Evolutionary conservation across 2,797 vertebrate genomes (phyloP).

Genomic region (Lacerta agilis): DNA sequence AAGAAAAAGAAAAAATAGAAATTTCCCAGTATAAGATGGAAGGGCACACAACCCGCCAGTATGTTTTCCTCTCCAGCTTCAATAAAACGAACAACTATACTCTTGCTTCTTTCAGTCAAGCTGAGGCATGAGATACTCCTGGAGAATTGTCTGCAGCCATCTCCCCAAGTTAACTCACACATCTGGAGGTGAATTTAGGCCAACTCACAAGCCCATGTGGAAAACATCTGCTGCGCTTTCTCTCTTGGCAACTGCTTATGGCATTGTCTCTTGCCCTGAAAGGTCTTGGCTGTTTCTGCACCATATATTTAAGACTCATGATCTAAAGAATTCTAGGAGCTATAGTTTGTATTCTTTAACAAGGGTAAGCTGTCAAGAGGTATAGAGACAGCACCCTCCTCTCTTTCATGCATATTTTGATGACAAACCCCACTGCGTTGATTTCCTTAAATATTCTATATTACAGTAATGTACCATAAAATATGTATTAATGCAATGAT

Average conservation of each 20-base stretch:
- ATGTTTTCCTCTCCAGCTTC: background rate
- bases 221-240: background rate
- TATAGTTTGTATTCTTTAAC: no score
- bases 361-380: background rate
- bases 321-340: no score
- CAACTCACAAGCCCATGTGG: background rate
- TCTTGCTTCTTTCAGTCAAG: background rate
- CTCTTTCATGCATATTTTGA: background rate
- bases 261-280: background rate
- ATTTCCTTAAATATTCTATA: background rate
- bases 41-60: background rate
- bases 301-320: no score
- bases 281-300: background rate
- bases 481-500: constrained; percentile 48
- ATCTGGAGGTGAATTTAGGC: no score
- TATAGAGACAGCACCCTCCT: background rate
- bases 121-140: no score
- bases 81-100: background rate
- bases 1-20: background rate
- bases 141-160: background rate
- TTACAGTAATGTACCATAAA: background rate
- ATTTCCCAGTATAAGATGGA: background rate
- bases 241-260: no score
- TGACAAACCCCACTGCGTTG: background rate
- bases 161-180: background rate